A percentile compares a stretch with the other conserved stretches of the same genome.
Conservation (phyloP, 2,113 vertebrate species). For the Pterocles gutturalis region DNA sequence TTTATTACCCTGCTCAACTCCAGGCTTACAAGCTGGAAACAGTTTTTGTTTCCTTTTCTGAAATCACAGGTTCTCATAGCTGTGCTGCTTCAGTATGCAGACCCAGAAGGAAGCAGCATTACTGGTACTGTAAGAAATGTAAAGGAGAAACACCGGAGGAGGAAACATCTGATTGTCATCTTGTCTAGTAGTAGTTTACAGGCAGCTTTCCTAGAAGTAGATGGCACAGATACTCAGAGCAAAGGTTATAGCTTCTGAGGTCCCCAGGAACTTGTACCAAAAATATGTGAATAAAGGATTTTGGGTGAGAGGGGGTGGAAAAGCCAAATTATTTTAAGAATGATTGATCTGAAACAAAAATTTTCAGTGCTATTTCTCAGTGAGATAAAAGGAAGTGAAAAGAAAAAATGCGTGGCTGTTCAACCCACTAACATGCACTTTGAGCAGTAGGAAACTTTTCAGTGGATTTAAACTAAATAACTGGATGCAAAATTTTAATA, state of each 20-base stretch:
- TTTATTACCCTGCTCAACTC: not conserved
- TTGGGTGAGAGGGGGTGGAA: not conserved
- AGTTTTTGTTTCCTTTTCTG: not conserved
- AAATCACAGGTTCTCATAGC: not conserved
- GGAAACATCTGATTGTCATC: not conserved
- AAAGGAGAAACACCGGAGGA: not conserved
- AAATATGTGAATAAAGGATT: not conserved
- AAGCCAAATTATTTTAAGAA: not conserved
- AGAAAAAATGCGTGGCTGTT: not conserved
- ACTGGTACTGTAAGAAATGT: not conserved
- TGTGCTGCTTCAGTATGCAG: not conserved
- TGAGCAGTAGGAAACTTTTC: not conserved
- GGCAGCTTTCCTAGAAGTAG: constrained; percentile 7
- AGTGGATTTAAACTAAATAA: not conserved
- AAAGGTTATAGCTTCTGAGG: not conserved
- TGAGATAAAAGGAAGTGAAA: constrained; percentile 31
- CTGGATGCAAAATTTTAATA: not conserved
- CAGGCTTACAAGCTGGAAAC: not conserved
- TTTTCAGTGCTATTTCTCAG: not conserved
- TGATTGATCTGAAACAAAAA: not conserved
- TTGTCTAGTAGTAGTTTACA: not conserved
- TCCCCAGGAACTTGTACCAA: not conserved
- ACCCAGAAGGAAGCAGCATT: not conserved
- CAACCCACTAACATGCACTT: not conserved
- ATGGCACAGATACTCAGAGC: not conserved